phyloP scores from a whole-genome alignment of 2,113 vertebrate genomes.

The Ciconia maguari region DNA sequence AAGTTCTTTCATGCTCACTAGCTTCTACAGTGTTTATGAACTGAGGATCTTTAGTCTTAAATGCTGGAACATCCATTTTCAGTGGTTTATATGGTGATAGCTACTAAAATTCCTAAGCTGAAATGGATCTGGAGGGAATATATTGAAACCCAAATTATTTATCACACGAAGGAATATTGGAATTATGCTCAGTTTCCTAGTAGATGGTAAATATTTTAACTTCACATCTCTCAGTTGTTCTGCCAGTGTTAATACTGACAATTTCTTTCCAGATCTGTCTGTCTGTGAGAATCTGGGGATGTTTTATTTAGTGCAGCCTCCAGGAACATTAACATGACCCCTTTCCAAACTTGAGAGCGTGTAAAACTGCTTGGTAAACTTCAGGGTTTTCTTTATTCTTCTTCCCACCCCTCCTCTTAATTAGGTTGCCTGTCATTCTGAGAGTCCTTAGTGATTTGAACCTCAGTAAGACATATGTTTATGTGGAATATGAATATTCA shows the following conservation, averaged over 20 bases:
- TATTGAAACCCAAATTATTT: neutral
- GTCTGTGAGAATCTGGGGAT: neutral
- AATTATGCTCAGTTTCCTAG: neutral
- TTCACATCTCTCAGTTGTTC: neutral
- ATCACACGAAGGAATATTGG: neutral
- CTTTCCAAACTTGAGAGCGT: neutral
- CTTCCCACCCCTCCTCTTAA: neutral
- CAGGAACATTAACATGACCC: neutral
- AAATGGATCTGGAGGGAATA: neutral
- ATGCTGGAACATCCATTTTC: neutral
- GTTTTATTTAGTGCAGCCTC: neutral
- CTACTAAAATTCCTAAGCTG: neutral
- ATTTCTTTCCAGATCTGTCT: neutral
- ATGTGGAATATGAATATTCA: neutral
- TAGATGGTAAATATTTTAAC: neutral
- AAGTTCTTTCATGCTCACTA: neutral
- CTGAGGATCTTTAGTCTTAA: neutral
- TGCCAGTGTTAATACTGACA: neutral
- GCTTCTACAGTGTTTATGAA: neutral
- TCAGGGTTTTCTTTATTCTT: neutral
- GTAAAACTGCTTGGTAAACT: neutral
- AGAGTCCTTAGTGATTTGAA: neutral
- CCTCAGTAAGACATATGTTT: rapidly evolving
- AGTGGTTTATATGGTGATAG: neutral
- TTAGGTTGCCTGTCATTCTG: neutral